Percentiles rank a stretch among this genome's conserved stretches.
Conservation (phyloP, 2,113 vertebrate genomes). For the Callipepla californica region DNA sequence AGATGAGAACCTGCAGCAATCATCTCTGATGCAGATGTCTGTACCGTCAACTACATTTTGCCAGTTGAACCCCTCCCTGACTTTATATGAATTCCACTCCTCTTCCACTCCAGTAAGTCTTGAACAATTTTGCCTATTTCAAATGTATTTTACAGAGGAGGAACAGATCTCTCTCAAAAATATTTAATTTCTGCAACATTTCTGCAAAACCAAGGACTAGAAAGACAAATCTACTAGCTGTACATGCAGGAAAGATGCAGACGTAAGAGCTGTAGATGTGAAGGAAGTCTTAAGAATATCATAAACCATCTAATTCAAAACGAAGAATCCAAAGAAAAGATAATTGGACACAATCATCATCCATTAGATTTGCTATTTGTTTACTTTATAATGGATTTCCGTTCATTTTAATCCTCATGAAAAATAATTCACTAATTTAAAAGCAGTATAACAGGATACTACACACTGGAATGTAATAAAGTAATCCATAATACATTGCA, state of each 20-base stretch:
- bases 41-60: neutral
- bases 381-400: constrained; percentile 2
- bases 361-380: neutral
- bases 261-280: neutral
- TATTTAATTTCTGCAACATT: neutral
- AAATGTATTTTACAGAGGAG: neutral
- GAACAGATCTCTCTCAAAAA: neutral
- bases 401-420: neutral
- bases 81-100: neutral
- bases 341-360: neutral
- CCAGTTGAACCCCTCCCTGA: neutral
- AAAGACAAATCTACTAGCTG: neutral
- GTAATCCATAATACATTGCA: constrained; percentile 29
- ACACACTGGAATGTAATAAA: constrained; percentile 41
- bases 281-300: neutral
- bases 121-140: neutral
- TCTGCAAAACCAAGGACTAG: neutral
- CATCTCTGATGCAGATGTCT: neutral
- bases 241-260: neutral
- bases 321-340: neutral
- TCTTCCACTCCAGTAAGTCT: neutral
- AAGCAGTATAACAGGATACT: neutral
- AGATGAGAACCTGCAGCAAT: neutral
- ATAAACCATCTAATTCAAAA: neutral
- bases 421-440: neutral